Conservation (phyloP, 2,797 vertebrate species). For the Phalanger gymnotis region DNA sequence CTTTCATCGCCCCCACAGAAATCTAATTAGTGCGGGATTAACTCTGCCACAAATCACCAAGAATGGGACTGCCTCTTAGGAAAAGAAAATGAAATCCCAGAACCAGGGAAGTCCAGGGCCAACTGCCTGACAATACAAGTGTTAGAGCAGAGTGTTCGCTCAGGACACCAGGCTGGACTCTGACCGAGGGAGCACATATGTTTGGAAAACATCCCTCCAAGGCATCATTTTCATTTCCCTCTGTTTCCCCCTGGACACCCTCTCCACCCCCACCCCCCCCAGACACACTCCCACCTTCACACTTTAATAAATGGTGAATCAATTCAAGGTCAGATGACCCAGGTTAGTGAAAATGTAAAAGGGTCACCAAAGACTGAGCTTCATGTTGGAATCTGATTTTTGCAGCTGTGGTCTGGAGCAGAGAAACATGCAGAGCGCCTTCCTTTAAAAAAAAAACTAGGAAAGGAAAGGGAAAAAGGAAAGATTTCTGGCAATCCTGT, state of each 20-base stretch:
- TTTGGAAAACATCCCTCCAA: background rate
- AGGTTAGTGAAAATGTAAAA: background rate
- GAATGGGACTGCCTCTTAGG: constrained; percentile 46
- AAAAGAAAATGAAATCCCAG: constrained; percentile 39
- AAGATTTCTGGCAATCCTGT: background rate
- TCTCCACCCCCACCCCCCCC: background rate
- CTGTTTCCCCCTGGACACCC: background rate
- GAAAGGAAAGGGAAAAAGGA: constrained; percentile 44
- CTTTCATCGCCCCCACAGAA: constrained; percentile 70
- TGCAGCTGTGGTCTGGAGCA: background rate
- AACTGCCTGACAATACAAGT: background rate
- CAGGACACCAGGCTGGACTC: background rate
- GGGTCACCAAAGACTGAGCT: background rate
- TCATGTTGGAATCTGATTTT: constrained; percentile 17
- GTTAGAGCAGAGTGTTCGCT: background rate
- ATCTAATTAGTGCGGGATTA: constrained; percentile 82
- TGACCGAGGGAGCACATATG: background rate
- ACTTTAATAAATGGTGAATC: background rate
- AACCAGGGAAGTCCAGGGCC: background rate
- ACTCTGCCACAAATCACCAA: constrained; percentile 68
- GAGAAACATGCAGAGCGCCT: background rate
- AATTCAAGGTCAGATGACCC: accelerated
- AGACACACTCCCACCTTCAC: background rate
- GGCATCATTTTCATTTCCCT: background rate
- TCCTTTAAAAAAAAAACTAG: constrained; percentile 2